These are phyloP conservation scores for Drosophila insularis DNA, from an alignment of 1,140 invertebrate species.

Conservation along the genomic window DNA sequence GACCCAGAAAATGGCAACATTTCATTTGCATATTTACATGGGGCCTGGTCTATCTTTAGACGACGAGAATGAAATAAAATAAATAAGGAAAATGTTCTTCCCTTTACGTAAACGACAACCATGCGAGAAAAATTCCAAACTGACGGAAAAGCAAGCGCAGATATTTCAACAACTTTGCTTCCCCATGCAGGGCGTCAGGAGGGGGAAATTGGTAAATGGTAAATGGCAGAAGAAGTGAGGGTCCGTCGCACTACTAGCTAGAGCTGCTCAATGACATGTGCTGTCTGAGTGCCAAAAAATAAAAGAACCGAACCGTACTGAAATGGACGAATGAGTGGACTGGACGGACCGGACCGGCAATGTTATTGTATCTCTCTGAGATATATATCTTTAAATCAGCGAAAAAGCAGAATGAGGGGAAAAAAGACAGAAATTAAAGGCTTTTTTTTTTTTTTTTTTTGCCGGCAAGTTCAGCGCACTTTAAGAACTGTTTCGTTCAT, in stretches of 20 bases:
- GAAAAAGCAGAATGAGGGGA: slow-evolving; percentile 21
- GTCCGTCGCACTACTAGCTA: slow-evolving; percentile 55
- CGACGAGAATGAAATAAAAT: slow-evolving; percentile 16
- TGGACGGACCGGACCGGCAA: slow-evolving; percentile 55
- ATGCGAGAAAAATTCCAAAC: slow-evolving; percentile 71
- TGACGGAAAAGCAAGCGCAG: slow-evolving; percentile 72
- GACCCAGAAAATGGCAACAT: slow-evolving; percentile 54
- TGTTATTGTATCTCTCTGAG: slow-evolving; percentile 54
- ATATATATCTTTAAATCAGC: slow-evolving; percentile 49
- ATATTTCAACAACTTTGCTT: slow-evolving; percentile 68
- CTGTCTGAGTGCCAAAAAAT: slow-evolving; percentile 65
- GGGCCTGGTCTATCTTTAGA: slow-evolving; percentile 32
- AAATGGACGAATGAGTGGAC: slow-evolving; percentile 46
- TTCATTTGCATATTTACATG: slow-evolving; percentile 71
- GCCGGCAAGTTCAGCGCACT: slow-evolving; percentile 67
- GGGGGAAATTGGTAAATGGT: background rate
- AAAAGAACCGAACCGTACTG: slow-evolving; percentile 6
- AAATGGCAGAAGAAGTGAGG: background rate
- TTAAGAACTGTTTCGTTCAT: slow-evolving; percentile 63
- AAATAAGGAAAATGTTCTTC: slow-evolving; percentile 58
- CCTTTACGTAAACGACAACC: slow-evolving; percentile 60
- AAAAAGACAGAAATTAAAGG: slow-evolving; percentile 1
- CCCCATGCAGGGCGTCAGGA: background rate
- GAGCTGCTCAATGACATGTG: slow-evolving; percentile 70
- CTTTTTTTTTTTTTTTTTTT: background rate